Percentiles rank a stretch among this genome's conserved stretches.
Conservation (phyloP, 2,888 invertebrate species). For the Galerucella nymphaeae region DNA sequence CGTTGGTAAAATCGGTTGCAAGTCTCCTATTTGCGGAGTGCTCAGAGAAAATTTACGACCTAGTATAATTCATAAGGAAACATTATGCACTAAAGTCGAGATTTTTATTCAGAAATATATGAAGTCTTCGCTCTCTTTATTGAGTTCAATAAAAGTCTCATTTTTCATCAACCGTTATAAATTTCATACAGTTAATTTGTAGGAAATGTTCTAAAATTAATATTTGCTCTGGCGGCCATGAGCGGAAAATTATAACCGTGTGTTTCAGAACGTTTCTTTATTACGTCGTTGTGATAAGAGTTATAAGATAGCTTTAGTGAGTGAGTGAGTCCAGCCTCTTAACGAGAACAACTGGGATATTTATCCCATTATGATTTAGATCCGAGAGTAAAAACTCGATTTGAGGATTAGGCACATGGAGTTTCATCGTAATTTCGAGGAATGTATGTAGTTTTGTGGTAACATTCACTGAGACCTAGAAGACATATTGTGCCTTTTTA, state of each 20-base stretch:
- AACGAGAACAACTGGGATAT: too few species aligned
- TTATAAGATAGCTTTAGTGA: too few species aligned
- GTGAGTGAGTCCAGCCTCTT: too few species aligned
- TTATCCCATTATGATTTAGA: too few species aligned
- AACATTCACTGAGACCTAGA: too few species aligned
- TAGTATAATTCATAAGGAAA: slow-evolving; percentile 17
- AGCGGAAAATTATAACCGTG: neutral
- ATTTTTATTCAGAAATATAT: slow-evolving; percentile 22
- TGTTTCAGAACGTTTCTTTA: neutral
- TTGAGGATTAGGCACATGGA: too few species aligned
- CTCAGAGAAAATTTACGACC: slow-evolving; percentile 13
- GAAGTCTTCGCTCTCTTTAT: slow-evolving; percentile 21
- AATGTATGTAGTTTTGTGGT: too few species aligned
- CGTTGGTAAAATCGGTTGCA: too few species aligned
- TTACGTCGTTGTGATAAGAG: neutral
- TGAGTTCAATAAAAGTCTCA: slow-evolving; percentile 22
- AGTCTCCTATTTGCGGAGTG: slow-evolving; percentile 19
- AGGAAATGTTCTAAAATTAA: neutral
- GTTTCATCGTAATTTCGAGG: too few species aligned
- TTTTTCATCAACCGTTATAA: slow-evolving; percentile 16
- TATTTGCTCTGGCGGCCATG: neutral
- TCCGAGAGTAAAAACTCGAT: too few species aligned
- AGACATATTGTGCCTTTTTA: too few species aligned
- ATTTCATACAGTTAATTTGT: slow-evolving; percentile 10
- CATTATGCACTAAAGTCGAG: slow-evolving; percentile 22